phyloP scores from a whole-genome alignment of 2,113 vertebrate genomes.

The Genyomyrus donnyi region DNA sequence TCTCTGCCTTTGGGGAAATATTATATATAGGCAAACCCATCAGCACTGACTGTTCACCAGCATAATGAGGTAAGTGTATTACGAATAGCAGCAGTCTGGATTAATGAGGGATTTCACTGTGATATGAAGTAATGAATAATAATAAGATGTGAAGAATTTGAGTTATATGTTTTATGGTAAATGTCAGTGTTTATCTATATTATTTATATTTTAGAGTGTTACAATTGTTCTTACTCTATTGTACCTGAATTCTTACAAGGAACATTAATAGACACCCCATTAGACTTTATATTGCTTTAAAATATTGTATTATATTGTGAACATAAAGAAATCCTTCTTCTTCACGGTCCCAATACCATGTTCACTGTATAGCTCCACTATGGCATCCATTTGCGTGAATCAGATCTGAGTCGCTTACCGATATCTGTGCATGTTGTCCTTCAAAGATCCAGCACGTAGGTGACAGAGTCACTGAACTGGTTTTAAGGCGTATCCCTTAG shows the following conservation, averaged over 20 bases:
- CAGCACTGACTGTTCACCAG: neutral
- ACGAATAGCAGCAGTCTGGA: neutral
- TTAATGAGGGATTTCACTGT: neutral
- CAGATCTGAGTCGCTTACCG: neutral
- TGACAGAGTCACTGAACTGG: neutral
- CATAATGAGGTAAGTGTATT: neutral
- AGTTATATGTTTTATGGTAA: neutral
- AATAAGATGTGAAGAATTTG: neutral
- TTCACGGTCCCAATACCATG: neutral
- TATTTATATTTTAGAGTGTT: neutral
- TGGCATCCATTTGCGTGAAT: neutral
- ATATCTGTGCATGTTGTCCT: neutral
- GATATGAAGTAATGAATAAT: neutral
- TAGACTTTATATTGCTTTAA: neutral
- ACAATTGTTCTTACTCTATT: neutral
- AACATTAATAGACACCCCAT: neutral
- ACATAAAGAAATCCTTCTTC: neutral
- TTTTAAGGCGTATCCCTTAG: neutral
- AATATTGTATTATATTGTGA: neutral
- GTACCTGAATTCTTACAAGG: neutral
- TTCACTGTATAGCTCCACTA: neutral
- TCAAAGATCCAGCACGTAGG: neutral
- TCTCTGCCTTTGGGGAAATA: neutral
- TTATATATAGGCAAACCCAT: neutral
- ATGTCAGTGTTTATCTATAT: neutral